Percentiles rank a stretch among this genome's conserved stretches.
These are phyloP conservation scores for Trachymyrmex cornetzi DNA, from an alignment of 1,140 invertebrate species.

Conservation along the genomic window DNA sequence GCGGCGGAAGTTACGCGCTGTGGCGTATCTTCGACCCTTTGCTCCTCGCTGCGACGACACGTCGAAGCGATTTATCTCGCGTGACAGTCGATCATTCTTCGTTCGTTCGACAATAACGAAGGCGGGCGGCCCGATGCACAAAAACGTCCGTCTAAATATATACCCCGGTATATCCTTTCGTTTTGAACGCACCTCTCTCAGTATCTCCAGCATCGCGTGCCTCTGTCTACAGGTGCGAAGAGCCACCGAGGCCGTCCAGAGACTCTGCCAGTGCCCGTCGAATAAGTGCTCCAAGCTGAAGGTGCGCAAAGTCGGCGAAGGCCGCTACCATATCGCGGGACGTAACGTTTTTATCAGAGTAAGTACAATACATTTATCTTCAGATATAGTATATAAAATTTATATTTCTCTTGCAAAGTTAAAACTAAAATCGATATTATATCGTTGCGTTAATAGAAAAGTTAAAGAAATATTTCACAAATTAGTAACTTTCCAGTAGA, in stretches of 20 bases:
- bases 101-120: constrained; percentile 29
- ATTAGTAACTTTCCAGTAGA: too few relatives aligned
- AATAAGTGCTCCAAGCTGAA: constrained; percentile 91
- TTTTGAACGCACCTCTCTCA: background rate
- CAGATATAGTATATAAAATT: too few relatives aligned
- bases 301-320: constrained; percentile 93
- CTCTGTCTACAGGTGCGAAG: constrained; percentile 88
- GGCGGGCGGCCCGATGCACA: background rate
- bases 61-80: constrained; percentile 64
- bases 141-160: constrained; percentile 38
- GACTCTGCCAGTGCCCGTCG: constrained; percentile 90
- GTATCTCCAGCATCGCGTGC: background rate
- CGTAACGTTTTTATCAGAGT: constrained; percentile 90
- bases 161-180: background rate
- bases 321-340: constrained; percentile 93
- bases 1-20: constrained; percentile 59
- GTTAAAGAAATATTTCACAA: too few relatives aligned
- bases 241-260: constrained; percentile 90
- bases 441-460: too few relatives aligned
- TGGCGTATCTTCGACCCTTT: constrained; percentile 41
- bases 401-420: background rate
- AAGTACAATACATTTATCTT: constrained; percentile 24
- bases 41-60: constrained; percentile 27
- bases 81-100: constrained; percentile 58
- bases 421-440: background rate